Base-by-base conservation (phyloP, 2,888 invertebrate genomes). In the Nomada fucata region DNA sequence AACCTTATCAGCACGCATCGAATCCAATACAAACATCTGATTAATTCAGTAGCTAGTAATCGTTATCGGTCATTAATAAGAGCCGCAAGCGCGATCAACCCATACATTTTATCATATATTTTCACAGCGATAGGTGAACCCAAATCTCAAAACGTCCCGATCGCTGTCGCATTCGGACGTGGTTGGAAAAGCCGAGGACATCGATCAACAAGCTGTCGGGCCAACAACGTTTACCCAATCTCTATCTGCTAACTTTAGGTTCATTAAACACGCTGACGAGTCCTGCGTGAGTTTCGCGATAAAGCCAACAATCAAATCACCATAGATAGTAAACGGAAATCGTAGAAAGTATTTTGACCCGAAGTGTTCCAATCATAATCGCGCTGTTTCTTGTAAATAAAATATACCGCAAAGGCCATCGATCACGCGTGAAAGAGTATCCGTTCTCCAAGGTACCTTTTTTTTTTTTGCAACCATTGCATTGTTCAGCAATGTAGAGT, bases 1-100 rank as follows among this genome's bases (percentile, higher is more conserved):
- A 13, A n/a, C 50, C 4, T 18, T 90, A 91, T 89, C 90, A 9
- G 2, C 11, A 2, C 9, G 15, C 15, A 69, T 52, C 57, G 11
- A 1, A 4, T 53, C 5, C 2, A 18, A 1, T 15, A 18, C 11
- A 15, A 13, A 52, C 42, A 52, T 63, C 15, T 26, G 9, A 0
- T 18, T 2, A 36, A 55, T 60, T 50, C 5, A 72, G 5, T 44
- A n/a, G 3, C 1, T 7, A 15, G 18, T 0, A 13, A 15, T 23
- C 18, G 10, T 72, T 64, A 65, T 53, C 47, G 10, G 4, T n/a
- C 11, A 18, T 36, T 47, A 63, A 47, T 64, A 11, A 18, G 13
- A 57, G 47, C 5, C 36, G 23, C 52, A 36, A 47, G 26, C 18
- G 18, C n/a, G 10, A 47, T 55, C n/a, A n/a, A 44, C 13, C 11